A percentile compares a stretch with the other conserved stretches of the same genome.
phyloP scores from a whole-genome alignment of 2,888 invertebrate genomes.

The Drosophila leonis region DNA sequence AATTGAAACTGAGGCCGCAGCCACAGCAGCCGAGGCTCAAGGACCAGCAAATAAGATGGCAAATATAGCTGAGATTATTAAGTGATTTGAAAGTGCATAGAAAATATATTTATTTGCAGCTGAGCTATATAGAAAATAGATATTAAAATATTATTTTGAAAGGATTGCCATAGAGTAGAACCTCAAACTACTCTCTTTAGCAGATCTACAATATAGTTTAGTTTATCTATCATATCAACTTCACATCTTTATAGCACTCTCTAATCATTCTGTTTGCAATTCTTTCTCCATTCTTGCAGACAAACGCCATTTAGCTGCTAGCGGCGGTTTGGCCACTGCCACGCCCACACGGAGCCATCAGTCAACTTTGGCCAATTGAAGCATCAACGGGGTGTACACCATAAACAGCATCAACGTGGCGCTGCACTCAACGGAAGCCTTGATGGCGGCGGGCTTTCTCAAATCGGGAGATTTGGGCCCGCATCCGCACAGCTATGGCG shows the following conservation, averaged over 20 bases:
- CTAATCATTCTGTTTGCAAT: neutral
- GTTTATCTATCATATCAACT: too few species aligned
- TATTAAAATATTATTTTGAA: too few species aligned
- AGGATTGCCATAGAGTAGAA: too few species aligned
- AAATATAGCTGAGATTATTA: neutral
- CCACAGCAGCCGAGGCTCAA: slow-evolving; percentile 1
- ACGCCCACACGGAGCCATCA: slow-evolving; percentile 15
- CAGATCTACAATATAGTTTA: neutral
- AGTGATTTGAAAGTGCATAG: slow-evolving; percentile 1
- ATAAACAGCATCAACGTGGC: slow-evolving; percentile 84
- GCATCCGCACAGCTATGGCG: slow-evolving; percentile 86
- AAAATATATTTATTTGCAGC: neutral
- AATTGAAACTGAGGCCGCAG: slow-evolving; percentile 43
- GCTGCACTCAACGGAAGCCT: slow-evolving; percentile 86
- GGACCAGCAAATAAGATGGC: slow-evolving; percentile 2
- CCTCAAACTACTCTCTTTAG: too few species aligned
- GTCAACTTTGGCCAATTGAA: slow-evolving; percentile 10
- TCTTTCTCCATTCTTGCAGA: slow-evolving; percentile 11
- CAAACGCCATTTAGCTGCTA: slow-evolving; percentile 2
- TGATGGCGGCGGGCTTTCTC: slow-evolving; percentile 86
- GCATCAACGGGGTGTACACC: slow-evolving; percentile 36
- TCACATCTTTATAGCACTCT: neutral
- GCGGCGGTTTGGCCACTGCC: neutral
- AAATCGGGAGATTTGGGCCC: slow-evolving; percentile 85
- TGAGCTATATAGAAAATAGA: too few species aligned